These are phyloP conservation scores for Bathybates hornii DNA, from an alignment of 2,113 vertebrate genomes.

Conservation along the genomic window DNA sequence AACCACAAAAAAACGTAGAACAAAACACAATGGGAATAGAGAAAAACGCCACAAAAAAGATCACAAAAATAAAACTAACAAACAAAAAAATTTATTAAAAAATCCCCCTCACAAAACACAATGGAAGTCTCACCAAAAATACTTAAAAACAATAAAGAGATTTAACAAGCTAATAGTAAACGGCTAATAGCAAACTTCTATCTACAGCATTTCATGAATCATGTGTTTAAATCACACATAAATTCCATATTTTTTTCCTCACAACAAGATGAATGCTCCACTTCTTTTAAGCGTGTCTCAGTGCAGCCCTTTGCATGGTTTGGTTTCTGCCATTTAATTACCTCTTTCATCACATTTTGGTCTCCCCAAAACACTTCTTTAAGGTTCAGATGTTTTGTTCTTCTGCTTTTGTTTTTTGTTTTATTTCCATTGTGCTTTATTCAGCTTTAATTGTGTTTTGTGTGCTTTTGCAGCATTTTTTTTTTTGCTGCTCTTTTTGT, in stretches of 20 bases:
- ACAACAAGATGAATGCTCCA: neutral
- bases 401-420: neutral
- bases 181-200: neutral
- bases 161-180: neutral
- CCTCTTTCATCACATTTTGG: neutral
- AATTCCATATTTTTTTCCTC: rapidly evolving
- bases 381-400: neutral
- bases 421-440: neutral
- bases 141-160: neutral
- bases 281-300: neutral
- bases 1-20: neutral
- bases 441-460: neutral
- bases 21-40: neutral
- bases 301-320: neutral
- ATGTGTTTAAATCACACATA: neutral
- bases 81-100: neutral
- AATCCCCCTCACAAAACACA: neutral
- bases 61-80: neutral
- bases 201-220: neutral
- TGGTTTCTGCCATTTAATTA: neutral
- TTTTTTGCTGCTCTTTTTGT: neutral
- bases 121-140: neutral
- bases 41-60: neutral
- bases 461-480: neutral
- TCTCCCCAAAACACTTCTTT: neutral